Conservation (phyloP, 2,888 invertebrate species). For the Lamellibrachia columna region DNA sequence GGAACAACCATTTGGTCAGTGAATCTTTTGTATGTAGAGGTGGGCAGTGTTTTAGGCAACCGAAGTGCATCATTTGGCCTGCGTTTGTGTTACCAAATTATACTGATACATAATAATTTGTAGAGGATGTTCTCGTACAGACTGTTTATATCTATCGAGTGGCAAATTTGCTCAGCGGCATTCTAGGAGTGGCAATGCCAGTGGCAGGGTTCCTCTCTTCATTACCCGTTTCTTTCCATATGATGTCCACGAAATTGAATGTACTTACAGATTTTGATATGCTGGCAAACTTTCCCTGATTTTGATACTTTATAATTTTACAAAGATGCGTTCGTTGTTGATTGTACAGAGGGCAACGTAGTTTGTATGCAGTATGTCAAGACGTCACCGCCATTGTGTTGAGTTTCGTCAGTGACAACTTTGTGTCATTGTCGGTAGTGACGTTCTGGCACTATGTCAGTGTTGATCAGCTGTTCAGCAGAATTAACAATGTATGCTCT, state of each 20-base stretch:
- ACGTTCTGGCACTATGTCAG: neutral
- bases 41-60: neutral
- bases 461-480: neutral
- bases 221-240: neutral
- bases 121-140: neutral
- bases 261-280: constrained; percentile 6
- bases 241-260: neutral
- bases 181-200: neutral
- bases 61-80: neutral
- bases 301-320: constrained; percentile 16
- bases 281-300: neutral
- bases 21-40: neutral
- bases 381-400: neutral
- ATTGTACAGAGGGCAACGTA: constrained; percentile 10
- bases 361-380: neutral
- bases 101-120: neutral
- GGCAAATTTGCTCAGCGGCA: neutral
- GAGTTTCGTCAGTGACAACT: neutral
- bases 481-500: neutral
- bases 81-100: neutral
- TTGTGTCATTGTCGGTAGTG: neutral
- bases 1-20: neutral
- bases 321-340: constrained; percentile 6
- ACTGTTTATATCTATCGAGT: neutral
- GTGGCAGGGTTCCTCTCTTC: constrained; percentile 7